Conservation (phyloP, 2,113 vertebrate species). For the Rhinopomastus cyanomelas region DNA sequence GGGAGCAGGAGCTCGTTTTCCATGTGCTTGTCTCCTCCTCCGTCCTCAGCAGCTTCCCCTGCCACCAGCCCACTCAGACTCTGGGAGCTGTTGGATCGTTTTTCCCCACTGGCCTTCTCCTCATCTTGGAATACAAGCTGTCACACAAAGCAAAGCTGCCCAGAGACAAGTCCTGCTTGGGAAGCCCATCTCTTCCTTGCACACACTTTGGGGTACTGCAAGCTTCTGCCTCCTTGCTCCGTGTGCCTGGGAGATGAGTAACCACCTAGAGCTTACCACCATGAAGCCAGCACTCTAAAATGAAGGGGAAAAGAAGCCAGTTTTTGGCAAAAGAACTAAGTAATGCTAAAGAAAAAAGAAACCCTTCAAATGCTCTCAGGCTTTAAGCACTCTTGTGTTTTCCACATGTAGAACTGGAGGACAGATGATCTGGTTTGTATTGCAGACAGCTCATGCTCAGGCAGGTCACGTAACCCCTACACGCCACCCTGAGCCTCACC, state of each 20-base stretch:
- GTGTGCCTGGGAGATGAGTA: not conserved
- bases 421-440: not conserved
- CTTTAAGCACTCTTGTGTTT: not conserved
- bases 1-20: constrained; percentile 20
- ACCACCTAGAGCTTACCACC: not conserved
- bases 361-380: fast-evolving
- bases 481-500: not conserved
- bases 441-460: not conserved
- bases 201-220: fast-evolving
- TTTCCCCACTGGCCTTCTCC: not conserved
- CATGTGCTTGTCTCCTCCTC: not conserved
- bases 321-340: constrained; percentile 58
- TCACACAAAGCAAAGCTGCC: not conserved
- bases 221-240: not conserved
- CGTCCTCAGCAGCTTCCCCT: not conserved
- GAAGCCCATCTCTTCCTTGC: not conserved
- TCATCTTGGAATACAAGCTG: not conserved
- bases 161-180: not conserved
- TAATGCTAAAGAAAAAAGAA: not conserved
- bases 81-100: not conserved
- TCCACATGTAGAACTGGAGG: constrained; percentile 32
- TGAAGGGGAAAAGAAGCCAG: not conserved
- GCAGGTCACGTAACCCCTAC: not conserved
- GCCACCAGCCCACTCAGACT: not conserved
- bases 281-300: not conserved